A percentile compares a stretch with the other conserved stretches of the same genome.
phyloP scores from a whole-genome alignment of 1,140 invertebrate genomes.

The Oscheius sp. region DNA sequence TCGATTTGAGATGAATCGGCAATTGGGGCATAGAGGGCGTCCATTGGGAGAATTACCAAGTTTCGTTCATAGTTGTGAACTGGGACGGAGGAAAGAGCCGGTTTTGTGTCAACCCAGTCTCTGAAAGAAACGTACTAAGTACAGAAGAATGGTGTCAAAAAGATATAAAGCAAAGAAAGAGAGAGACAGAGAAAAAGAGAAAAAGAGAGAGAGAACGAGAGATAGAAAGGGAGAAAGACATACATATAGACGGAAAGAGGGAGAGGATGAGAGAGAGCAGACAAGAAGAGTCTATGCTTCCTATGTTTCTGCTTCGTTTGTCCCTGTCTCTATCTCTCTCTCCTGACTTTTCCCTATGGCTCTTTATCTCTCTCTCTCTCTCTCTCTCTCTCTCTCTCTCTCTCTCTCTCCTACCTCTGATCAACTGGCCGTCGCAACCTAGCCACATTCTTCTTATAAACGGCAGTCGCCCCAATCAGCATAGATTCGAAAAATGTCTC shows the following conservation, averaged over 20 bases:
- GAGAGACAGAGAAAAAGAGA: too few relatives aligned
- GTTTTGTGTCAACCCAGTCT: slow-evolving; percentile 25
- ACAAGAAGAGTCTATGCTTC: too few relatives aligned
- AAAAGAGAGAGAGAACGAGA: too few relatives aligned
- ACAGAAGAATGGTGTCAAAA: not conserved
- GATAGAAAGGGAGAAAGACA: too few relatives aligned
- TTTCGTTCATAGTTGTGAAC: slow-evolving; percentile 29
- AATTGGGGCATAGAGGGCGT: slow-evolving; percentile 18
- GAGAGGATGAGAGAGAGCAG: too few relatives aligned
- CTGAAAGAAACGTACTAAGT: not conserved
- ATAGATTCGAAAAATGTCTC: slow-evolving; percentile 20
- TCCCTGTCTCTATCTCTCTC: too few relatives aligned
- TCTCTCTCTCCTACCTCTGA: slow-evolving; percentile 23
- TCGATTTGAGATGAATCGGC: slow-evolving; percentile 18
- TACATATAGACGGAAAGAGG: too few relatives aligned
- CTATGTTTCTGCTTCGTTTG: too few relatives aligned
- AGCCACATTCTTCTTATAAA: slow-evolving; percentile 14
- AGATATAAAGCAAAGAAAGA: not conserved
- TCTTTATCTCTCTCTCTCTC: too few relatives aligned
- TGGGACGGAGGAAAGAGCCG: slow-evolving; percentile 14
- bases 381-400: too few relatives aligned
- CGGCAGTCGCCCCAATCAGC: slow-evolving; percentile 14
- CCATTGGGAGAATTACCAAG: slow-evolving; percentile 20
- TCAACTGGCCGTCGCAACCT: slow-evolving; percentile 12
- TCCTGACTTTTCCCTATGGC: too few relatives aligned